These are phyloP conservation scores for Protophormia terraenovae DNA, from an alignment of 2,888 invertebrate genomes.

Conservation along the genomic window DNA sequence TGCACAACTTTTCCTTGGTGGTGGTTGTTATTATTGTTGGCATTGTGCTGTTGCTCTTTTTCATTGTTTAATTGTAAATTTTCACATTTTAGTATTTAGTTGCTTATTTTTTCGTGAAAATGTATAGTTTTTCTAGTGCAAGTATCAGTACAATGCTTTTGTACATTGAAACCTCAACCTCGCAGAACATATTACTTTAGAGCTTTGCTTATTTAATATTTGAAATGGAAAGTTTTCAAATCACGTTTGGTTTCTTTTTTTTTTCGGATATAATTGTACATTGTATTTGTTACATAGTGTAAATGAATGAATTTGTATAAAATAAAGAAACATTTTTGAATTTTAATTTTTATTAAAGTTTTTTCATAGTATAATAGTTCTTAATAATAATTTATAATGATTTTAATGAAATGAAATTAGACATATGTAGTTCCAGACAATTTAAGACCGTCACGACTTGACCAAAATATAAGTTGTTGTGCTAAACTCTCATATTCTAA, in stretches of 20 bases:
- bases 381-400: background rate
- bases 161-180: slow-evolving; percentile 60
- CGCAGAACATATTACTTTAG: slow-evolving; percentile 54
- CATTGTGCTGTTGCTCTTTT: slow-evolving; percentile 47
- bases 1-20: slow-evolving; percentile 51
- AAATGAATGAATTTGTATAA: slow-evolving; percentile 2
- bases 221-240: slow-evolving; percentile 67
- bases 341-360: background rate
- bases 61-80: slow-evolving; percentile 51
- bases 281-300: background rate
- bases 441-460: too few relatives aligned
- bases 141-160: slow-evolving; percentile 11
- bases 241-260: slow-evolving; percentile 47
- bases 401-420: too few relatives aligned
- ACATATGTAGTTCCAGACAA: too few relatives aligned
- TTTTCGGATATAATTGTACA: slow-evolving; percentile 8
- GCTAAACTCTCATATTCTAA: too few relatives aligned
- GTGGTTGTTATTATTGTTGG: slow-evolving; percentile 13
- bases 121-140: slow-evolving; percentile 15
- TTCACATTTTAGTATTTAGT: slow-evolving; percentile 43
- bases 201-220: slow-evolving; percentile 65
- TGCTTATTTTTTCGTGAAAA: background rate
- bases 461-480: too few relatives aligned
- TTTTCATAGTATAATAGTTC: background rate
- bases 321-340: background rate